Evolutionary conservation across 2,797 vertebrate genomes (phyloP).

Genomic region (Tympanoctomys barrerae): DNA sequence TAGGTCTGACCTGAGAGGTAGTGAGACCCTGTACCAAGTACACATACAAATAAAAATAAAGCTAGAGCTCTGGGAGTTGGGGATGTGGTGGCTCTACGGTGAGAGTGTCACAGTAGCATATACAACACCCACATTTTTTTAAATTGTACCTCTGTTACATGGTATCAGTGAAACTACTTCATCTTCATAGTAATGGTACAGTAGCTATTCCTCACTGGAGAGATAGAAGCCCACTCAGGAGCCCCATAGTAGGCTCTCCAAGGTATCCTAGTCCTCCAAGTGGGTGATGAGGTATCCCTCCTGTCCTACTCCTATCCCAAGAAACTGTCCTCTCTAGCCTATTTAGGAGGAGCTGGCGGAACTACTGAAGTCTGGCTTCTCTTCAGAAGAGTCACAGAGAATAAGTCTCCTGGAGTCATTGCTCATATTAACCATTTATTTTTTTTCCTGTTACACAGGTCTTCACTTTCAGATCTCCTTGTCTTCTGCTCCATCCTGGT

Average conservation of each 20-base stretch:
- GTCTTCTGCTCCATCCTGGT: neutral
- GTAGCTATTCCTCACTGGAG: neutral
- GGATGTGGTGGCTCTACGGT: neutral
- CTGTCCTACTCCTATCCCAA: neutral
- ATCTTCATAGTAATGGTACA: neutral
- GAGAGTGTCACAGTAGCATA: neutral
- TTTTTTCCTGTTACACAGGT: neutral
- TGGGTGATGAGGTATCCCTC: neutral
- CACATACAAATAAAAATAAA: too few species aligned
- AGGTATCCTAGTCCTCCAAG: neutral
- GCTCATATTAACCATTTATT: neutral
- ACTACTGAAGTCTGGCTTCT: neutral
- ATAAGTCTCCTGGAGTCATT: neutral
- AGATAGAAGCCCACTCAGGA: neutral
- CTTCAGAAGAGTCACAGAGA: slow-evolving; percentile 10
- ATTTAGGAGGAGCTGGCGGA: neutral
- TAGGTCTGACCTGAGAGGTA: too few species aligned
- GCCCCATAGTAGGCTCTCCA: neutral
- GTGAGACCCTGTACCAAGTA: too few species aligned
- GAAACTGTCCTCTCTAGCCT: neutral
- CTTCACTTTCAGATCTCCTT: slow-evolving; percentile 21
- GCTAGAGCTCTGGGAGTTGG: too few species aligned
- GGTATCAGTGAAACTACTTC: neutral
- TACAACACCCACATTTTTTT: neutral
- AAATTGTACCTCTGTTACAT: neutral